These are phyloP conservation scores for Phalera bucephala DNA, from an alignment of 2,888 invertebrate genomes.

Conservation along the genomic window DNA sequence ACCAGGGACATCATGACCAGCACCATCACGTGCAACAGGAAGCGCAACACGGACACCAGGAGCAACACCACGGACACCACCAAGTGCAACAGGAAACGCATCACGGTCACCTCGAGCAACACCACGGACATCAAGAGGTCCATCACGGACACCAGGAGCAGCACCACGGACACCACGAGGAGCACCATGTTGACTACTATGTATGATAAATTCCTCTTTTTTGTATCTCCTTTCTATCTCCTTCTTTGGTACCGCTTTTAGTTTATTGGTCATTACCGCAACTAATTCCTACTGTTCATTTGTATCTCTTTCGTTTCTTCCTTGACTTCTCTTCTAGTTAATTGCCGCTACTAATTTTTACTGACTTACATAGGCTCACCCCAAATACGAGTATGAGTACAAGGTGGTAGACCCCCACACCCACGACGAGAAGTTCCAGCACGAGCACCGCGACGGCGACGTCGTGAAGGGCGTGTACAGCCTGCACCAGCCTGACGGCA, in stretches of 20 bases:
- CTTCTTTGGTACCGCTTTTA: no score
- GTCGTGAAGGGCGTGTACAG: no score
- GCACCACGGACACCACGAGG: constrained; percentile 3
- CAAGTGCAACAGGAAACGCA: constrained; percentile 4
- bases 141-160: constrained; percentile 6
- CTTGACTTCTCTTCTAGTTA: no score
- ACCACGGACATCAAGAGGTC: constrained; percentile 14
- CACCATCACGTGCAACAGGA: constrained; percentile 20
- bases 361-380: constrained; percentile 1
- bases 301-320: not conserved
- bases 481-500: constrained; percentile 12
- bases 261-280: no score
- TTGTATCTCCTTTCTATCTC: not conserved
- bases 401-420: constrained; percentile 75
- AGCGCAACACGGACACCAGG: constrained; percentile 1
- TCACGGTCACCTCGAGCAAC: no score
- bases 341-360: not conserved
- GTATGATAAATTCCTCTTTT: constrained; percentile 9
- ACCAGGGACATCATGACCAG: constrained; percentile 32
- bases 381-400: constrained; percentile 50
- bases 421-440: constrained; percentile 79
- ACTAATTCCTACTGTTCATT: not conserved
- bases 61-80: constrained; percentile 4
- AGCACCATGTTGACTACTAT: constrained; percentile 20
- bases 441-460: no score